phyloP scores from a whole-genome alignment of 2,888 invertebrate species.

The Acanthosoma haemorrhoidale region DNA sequence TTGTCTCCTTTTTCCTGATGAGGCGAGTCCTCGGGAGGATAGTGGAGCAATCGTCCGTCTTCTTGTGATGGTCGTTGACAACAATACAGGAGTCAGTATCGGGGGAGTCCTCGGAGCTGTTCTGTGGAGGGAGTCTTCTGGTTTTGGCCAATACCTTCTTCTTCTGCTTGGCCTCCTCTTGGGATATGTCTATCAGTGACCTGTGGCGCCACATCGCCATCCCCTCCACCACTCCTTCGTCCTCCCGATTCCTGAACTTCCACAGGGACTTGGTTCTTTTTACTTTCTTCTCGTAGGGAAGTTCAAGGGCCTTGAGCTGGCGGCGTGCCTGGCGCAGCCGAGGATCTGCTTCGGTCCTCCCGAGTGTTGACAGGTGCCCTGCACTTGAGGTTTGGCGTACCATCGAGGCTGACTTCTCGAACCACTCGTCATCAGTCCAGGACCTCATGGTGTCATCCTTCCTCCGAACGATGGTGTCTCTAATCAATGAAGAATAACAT shows the following conservation, averaged over 20 bases:
- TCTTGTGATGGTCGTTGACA: constrained; percentile 63
- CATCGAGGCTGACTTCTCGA: constrained; percentile 8
- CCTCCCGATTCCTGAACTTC: constrained; percentile 69
- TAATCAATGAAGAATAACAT: constrained; percentile 21
- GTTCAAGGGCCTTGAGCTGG: constrained; percentile 38
- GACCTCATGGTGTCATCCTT: constrained; percentile 24
- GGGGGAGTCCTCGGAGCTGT: constrained; percentile 48
- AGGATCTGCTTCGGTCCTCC: constrained; percentile 53
- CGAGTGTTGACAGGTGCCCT: constrained; percentile 49
- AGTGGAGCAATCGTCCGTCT: constrained; percentile 40
- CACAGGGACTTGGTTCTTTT: constrained; percentile 81
- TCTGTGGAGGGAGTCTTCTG: constrained; percentile 30
- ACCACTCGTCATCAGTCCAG: constrained; percentile 25
- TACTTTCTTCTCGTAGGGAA: constrained; percentile 50
- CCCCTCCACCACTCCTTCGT: constrained; percentile 69
- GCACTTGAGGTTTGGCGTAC: constrained; percentile 41
- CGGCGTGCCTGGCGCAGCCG: constrained; percentile 47
- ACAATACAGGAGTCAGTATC: constrained; percentile 64
- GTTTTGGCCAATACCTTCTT: constrained; percentile 45
- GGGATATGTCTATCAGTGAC: constrained; percentile 65
- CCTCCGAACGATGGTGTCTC: constrained; percentile 20
- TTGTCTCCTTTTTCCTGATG: constrained; percentile 48
- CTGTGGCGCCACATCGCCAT: constrained; percentile 84
- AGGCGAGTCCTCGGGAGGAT: constrained; percentile 59
- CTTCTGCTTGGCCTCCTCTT: constrained; percentile 34